Percentiles rank a stretch among this genome's conserved stretches.
phyloP scores from a whole-genome alignment of 2,797 vertebrate species.

The Sandelia bainsii region DNA sequence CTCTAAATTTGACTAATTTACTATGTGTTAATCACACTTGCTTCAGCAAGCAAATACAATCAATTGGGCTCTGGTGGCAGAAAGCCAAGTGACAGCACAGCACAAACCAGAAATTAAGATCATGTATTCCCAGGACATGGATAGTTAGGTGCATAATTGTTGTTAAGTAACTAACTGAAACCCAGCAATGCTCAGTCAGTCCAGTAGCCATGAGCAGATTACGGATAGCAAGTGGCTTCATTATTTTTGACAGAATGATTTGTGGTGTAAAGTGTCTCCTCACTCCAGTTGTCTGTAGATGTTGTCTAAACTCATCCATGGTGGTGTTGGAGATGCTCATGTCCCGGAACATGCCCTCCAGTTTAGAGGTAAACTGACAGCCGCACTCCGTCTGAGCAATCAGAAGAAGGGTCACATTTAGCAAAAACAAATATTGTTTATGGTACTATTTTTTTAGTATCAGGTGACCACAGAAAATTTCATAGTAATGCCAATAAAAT shows the following conservation, averaged over 20 bases:
- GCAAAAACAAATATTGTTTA: background rate
- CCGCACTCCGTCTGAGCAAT: conserved; percentile 93
- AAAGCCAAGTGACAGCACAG: conserved; percentile 9
- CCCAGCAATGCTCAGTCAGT: conserved; percentile 18
- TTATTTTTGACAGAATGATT: conserved; percentile 36
- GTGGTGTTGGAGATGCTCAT: conserved; percentile 99
- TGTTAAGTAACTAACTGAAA: conserved; percentile 34
- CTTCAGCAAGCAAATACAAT: background rate
- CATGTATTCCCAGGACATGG: conserved; percentile 28
- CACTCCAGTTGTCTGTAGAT: conserved; percentile 97
- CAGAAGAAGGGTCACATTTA: conserved; percentile 11
- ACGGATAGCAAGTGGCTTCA: conserved; percentile 28
- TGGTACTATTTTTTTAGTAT: background rate
- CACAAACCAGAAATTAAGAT: conserved; percentile 23
- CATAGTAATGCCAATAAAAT: no score
- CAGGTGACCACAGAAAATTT: background rate
- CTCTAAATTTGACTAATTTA: background rate
- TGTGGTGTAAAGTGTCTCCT: conserved; percentile 56
- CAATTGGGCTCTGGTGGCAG: background rate
- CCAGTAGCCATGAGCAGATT: conserved; percentile 23
- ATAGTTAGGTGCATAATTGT: conserved; percentile 43
- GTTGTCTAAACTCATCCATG: conserved; percentile 99
- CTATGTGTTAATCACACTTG: conserved; percentile 5
- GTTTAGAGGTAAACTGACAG: conserved; percentile 99
- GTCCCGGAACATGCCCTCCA: conserved; percentile 99